Evolutionary conservation across 2,797 vertebrate genomes (phyloP), one percentile per base, ranked within the genome.

Genomic region (Vultur gryphus): DNA sequence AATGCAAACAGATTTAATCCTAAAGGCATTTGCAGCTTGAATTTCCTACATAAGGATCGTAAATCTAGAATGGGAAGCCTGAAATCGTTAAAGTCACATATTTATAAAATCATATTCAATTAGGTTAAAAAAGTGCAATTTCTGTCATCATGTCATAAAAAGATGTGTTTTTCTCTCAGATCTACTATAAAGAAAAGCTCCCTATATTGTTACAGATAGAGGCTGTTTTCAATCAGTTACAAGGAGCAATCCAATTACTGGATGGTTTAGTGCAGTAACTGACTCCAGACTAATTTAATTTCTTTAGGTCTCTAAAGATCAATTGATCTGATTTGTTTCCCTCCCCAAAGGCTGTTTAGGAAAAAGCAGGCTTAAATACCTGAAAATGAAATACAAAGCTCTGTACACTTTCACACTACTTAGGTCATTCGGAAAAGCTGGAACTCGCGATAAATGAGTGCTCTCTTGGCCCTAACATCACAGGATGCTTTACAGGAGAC

Each of bases 261-360:
- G 98, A 98, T 98, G 99, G 99, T 99, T 99, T 99, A 99, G 99
- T 99, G 99, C 99, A 99, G 99, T 99, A 99, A 98, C 98, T 98
- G 99, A 99, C 99, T 99, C 99, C 99, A 99, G 99, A 99, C 99
- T 99, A 99, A 99, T 99, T 98, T 97, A 98, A 99, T 99, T 99
- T 99, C 98, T 99, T 98, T 97, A 98, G 98, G 99, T 99, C 99
- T 99, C 99, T 97, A 98, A 99, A 99, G 99, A 99, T 99, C 99
- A 99, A 99, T 99, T 99, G 99, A 99, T 99, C 99, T 99, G 99
- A 99, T 99, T 99, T 99, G 99, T 99, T 99, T 99, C 99, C 98
- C 98, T 99, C 98, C 99, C 98, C 95, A 98, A 98, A 98, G 98
- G 98, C 98, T 98, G 97, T 98, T 98, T 98, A 98, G 98, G 97